Percentiles rank a stretch among this genome's conserved stretches.
Evolutionary conservation across 1,140 invertebrate species (phyloP).

Genomic region (Thaumatotibia leucotreta): DNA sequence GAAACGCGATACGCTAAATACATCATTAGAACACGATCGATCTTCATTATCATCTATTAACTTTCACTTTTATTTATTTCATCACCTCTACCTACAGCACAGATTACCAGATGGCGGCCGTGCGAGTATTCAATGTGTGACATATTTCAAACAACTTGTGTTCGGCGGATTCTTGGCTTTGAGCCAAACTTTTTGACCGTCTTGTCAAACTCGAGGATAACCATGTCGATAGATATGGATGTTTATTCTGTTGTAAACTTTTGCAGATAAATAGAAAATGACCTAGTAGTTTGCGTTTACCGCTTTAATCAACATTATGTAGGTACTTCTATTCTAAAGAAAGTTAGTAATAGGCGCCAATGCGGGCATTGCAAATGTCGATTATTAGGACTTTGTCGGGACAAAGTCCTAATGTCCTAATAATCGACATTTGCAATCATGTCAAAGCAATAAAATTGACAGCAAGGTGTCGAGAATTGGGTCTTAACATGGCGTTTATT

Average conservation of each 20-base stretch:
- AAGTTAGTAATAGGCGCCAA: too few relatives aligned
- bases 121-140: not conserved
- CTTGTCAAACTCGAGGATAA: not conserved
- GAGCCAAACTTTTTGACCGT: not conserved
- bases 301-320: too few relatives aligned
- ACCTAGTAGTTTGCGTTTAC: too few relatives aligned
- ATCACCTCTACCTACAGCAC: not conserved
- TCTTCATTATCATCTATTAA: not conserved
- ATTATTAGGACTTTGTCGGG: too few relatives aligned
- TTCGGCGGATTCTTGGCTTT: not conserved
- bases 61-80: constrained; percentile 2
- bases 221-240: not conserved
- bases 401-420: too few relatives aligned
- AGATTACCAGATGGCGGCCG: not conserved
- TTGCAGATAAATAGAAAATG: not conserved
- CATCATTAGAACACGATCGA: not conserved
- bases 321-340: too few relatives aligned
- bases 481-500: too few relatives aligned
- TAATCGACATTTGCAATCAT: too few relatives aligned
- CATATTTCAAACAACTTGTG: not conserved
- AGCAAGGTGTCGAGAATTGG: too few relatives aligned
- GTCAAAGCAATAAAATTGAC: too few relatives aligned
- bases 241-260: not conserved
- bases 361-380: too few relatives aligned
- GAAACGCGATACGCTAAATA: not conserved